Evolutionary conservation across 2,113 vertebrate genomes (phyloP).

Genomic region (Semicossyphus pulcher): DNA sequence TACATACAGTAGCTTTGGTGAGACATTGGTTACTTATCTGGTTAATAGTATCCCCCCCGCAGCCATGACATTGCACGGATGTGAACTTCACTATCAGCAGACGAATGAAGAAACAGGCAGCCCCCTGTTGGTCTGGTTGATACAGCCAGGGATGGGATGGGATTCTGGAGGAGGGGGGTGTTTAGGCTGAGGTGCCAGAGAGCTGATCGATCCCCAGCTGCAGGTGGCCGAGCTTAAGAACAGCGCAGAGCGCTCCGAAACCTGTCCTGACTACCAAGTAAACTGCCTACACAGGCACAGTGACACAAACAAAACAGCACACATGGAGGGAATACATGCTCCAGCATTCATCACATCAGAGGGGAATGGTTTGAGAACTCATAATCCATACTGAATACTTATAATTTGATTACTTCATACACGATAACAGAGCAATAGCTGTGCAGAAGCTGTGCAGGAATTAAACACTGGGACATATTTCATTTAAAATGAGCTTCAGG

Average conservation of each 20-base stretch:
- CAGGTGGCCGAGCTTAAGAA: constrained; percentile 74
- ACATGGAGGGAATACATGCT: constrained; percentile 15
- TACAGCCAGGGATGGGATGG: constrained; percentile 35
- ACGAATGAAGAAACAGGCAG: constrained; percentile 55
- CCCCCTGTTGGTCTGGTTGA: constrained; percentile 53
- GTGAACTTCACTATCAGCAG: constrained; percentile 53
- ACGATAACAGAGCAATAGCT: constrained; percentile 1
- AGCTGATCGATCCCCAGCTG: constrained; percentile 79
- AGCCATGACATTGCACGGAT: constrained; percentile 33
- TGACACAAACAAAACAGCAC: constrained; percentile 27
- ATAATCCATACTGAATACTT: constrained; percentile 1
- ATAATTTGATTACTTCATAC: background rate
- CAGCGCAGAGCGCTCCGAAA: constrained; percentile 46
- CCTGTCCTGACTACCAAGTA: constrained; percentile 75
- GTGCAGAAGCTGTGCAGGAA: background rate
- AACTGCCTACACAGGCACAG: constrained; percentile 27
- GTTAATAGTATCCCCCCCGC: constrained; percentile 1
- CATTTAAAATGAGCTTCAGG: background rate
- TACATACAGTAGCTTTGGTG: no score
- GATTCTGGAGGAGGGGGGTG: constrained; percentile 16
- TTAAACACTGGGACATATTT: background rate
- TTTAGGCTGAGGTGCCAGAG: constrained; percentile 38
- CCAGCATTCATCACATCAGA: constrained; percentile 36
- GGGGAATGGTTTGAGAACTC: constrained; percentile 38
- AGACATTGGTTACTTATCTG: background rate